Evolutionary conservation across 2,888 invertebrate genomes (phyloP).

Genomic region (Trachelus tabidus): DNA sequence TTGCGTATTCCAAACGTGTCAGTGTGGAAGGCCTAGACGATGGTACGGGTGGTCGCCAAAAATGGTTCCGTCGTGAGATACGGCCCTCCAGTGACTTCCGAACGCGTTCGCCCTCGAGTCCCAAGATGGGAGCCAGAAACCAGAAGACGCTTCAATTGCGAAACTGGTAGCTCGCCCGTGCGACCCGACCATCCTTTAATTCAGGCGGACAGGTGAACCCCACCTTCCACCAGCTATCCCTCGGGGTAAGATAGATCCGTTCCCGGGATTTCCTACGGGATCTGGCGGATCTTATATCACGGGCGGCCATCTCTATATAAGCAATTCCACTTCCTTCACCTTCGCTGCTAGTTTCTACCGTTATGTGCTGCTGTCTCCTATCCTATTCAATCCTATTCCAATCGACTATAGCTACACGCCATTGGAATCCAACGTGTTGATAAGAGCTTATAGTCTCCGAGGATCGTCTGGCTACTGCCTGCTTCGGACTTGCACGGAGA

Average conservation of each 20-base stretch:
- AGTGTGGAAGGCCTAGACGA: not conserved
- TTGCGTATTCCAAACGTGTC: not conserved
- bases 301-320: slow-evolving; percentile 63
- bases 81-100: slow-evolving; percentile 30
- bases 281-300: slow-evolving; percentile 65
- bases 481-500: not conserved
- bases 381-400: slow-evolving; percentile 1
- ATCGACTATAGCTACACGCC: slow-evolving; percentile 1
- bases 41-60: slow-evolving; percentile 23
- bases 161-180: slow-evolving; percentile 22
- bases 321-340: slow-evolving; percentile 39
- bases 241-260: slow-evolving; percentile 66
- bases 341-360: not conserved
- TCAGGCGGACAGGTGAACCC: slow-evolving; percentile 70
- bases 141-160: slow-evolving; percentile 50
- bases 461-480: not conserved
- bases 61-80: slow-evolving; percentile 29
- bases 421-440: slow-evolving; percentile 14
- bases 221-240: slow-evolving; percentile 59
- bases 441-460: slow-evolving; percentile 15
- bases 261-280: slow-evolving; percentile 66
- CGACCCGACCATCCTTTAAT: slow-evolving; percentile 70
- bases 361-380: not conserved
- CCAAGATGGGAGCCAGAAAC: slow-evolving; percentile 25
- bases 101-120: slow-evolving; percentile 17